phyloP scores from a whole-genome alignment of 1,140 invertebrate species.

The Leptoteleia sp. region DNA sequence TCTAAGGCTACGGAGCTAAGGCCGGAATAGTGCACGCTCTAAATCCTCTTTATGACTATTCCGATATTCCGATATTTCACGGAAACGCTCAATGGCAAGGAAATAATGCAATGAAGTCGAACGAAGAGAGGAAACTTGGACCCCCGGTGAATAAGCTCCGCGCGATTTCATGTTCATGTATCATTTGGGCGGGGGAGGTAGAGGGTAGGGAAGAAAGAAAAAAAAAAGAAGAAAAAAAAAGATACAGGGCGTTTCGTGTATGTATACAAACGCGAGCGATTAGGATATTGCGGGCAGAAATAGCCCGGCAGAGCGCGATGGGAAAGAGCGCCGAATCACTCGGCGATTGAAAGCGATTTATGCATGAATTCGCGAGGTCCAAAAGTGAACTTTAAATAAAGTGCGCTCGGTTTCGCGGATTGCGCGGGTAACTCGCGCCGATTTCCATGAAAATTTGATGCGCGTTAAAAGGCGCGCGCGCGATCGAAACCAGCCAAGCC shows the following conservation, averaged over 20 bases:
- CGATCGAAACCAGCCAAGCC: too few species aligned
- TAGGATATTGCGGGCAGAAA: slow-evolving; percentile 20
- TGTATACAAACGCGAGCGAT: slow-evolving; percentile 10
- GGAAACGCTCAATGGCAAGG: slow-evolving; percentile 66
- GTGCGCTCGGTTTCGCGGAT: neutral
- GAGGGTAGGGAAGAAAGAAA: too few species aligned
- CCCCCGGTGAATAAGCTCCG: slow-evolving; percentile 27
- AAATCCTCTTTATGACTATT: slow-evolving; percentile 69
- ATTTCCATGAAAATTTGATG: slow-evolving; percentile 3
- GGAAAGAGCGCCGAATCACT: slow-evolving; percentile 7
- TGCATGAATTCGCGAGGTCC: slow-evolving; percentile 3
- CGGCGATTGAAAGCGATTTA: slow-evolving; percentile 22
- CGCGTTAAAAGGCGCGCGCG: neutral
- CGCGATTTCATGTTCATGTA: slow-evolving; percentile 44
- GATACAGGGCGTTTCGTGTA: neutral
- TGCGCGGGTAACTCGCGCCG: neutral
- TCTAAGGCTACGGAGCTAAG: slow-evolving; percentile 65
- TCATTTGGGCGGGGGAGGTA: too few species aligned
- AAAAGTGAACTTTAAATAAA: slow-evolving; percentile 18
- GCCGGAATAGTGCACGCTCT: slow-evolving; percentile 64
- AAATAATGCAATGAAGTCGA: slow-evolving; percentile 68
- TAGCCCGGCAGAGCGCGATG: neutral
- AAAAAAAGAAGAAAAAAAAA: slow-evolving; percentile 43
- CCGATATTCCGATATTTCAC: slow-evolving; percentile 68
- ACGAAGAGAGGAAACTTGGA: slow-evolving; percentile 57